Base-by-base conservation (phyloP, 1,140 invertebrate species). In the Phocides pigmalion region DNA sequence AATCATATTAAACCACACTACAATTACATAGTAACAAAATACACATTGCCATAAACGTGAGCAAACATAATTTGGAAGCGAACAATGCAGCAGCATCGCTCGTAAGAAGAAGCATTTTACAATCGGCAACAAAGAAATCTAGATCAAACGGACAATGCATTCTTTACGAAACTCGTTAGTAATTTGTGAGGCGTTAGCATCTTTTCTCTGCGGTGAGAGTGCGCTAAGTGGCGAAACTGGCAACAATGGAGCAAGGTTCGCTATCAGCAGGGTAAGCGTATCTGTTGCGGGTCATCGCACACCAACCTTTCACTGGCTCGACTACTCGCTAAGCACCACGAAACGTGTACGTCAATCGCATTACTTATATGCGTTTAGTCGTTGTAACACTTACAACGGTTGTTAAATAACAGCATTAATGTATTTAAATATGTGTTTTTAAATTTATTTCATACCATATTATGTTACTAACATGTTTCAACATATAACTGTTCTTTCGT, bases 121-220 rank as follows among this genome's bases (percentile, higher is more conserved):
- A 70, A 68, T 76, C 68, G 54, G 66, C 53, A 73, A 66, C 65
- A 77, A 81, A 74, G 75, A 70, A 75, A 88, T 90, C 86, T 89
- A 87, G 86, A 89, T 87, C 76, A 82, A 66, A 76, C 79, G 81
- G 79, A 84, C 88, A 89, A 88, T 89, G 81, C 72, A 59, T 69
- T 82, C 67, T 85, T 89, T 88, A 87, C 82, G 81, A 87, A 86
- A 89, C 83, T 77, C 71, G 76, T 82, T 78, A 77, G 81, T 81
- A 84, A 83, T 87, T 84, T 82, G 75, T 75, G 66, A 69, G 73
- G 70, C 76, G 76, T 82, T 81, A 78, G 78, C 71, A 73, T 82
- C 73, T 76, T 81, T 82, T 86, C 79, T 78, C 74, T 74, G 65
- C 51, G 74, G 88, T 83, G 88, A 89, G 88, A 90, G 88, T 87